These are phyloP conservation scores for Pimephales promelas DNA, from an alignment of 2,113 vertebrate genomes.

Conservation along the genomic window DNA sequence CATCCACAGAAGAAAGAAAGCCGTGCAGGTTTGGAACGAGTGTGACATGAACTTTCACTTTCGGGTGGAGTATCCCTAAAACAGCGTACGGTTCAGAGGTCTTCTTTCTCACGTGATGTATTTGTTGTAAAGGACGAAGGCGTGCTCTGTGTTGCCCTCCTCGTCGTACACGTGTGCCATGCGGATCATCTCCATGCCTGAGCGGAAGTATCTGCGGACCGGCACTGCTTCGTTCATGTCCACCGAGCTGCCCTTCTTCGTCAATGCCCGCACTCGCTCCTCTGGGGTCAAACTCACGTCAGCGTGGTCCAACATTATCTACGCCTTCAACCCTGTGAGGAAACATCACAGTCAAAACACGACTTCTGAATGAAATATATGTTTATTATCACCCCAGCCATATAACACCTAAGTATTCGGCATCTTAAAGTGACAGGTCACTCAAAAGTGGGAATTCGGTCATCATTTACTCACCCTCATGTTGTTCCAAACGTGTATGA, in stretches of 20 bases:
- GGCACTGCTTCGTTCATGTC: conserved; percentile 92
- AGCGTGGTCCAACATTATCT: conserved; percentile 79
- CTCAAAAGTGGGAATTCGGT: too few relatives aligned
- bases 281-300: conserved; percentile 80
- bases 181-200: conserved; percentile 93
- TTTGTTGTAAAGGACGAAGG: conserved; percentile 97
- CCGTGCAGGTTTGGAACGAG: not conserved
- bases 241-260: conserved; percentile 85
- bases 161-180: conserved; percentile 89
- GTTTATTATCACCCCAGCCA: too few relatives aligned
- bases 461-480: too few relatives aligned
- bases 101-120: conserved; percentile 93
- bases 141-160: conserved; percentile 90
- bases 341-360: not conserved
- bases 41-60: not conserved
- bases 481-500: too few relatives aligned
- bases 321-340: conserved; percentile 1
- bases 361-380: too few relatives aligned
- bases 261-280: conserved; percentile 87
- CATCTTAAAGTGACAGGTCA: too few relatives aligned
- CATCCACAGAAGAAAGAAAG: not conserved
- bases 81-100: not conserved
- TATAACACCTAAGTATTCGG: too few relatives aligned
- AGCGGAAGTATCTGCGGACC: conserved; percentile 90
- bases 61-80: not conserved